phyloP scores from a whole-genome alignment of 1,140 invertebrate species.

The Sitobion miscanthi region DNA sequence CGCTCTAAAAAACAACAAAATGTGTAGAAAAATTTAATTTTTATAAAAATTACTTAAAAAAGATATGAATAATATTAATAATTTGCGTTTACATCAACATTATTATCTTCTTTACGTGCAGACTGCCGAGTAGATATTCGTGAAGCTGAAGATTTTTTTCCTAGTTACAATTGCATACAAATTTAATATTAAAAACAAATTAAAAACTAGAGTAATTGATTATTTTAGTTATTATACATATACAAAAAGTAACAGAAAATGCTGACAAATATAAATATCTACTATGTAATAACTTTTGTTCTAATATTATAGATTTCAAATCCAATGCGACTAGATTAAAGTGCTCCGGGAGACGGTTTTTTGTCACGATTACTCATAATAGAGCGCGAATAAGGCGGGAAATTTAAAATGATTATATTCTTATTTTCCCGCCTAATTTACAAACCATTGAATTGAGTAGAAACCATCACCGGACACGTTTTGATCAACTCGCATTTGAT shows the following conservation, averaged over 20 bases:
- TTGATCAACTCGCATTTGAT: no score
- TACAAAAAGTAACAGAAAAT: neutral
- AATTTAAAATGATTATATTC: no score
- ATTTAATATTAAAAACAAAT: neutral
- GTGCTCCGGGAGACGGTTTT: no score
- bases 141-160: neutral
- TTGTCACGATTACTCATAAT: no score
- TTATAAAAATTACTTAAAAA: neutral
- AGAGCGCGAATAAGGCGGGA: no score
- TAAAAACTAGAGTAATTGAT: neutral
- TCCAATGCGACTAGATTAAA: no score
- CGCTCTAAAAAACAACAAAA: constrained; percentile 5
- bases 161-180: constrained; percentile 1
- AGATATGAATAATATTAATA: neutral
- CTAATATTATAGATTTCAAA: neutral
- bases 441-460: no score
- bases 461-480: no score
- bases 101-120: constrained; percentile 22
- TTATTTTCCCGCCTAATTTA: no score
- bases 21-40: neutral
- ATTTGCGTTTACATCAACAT: constrained; percentile 36
- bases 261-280: neutral
- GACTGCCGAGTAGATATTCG: constrained; percentile 13
- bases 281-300: neutral
- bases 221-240: neutral